phyloP scores from a whole-genome alignment of 2,797 vertebrate genomes.

The Masticophis lateralis region DNA sequence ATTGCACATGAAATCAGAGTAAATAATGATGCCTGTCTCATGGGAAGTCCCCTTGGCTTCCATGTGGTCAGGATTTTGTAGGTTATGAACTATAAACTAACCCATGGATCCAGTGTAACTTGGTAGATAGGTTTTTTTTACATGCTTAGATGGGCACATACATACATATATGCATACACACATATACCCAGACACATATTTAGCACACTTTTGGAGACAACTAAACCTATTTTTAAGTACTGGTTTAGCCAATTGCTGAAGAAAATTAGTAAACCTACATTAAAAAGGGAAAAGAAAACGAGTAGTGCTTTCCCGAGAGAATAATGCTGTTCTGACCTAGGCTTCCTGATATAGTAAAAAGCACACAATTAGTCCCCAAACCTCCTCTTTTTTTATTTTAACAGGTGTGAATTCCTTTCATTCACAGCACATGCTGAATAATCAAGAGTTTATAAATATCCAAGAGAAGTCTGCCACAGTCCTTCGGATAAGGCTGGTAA shows the following conservation, averaged over 20 bases:
- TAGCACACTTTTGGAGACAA: neutral
- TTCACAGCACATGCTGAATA: too few relatives aligned
- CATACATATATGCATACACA: neutral
- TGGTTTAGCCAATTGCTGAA: neutral
- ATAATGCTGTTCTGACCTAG: neutral
- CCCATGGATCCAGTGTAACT: neutral
- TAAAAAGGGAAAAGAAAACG: neutral
- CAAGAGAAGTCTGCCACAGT: too few relatives aligned
- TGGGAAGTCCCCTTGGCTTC: neutral
- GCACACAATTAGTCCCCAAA: too few relatives aligned
- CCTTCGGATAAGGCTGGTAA: too few relatives aligned
- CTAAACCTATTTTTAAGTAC: neutral
- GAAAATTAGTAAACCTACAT: neutral
- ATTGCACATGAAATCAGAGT: neutral
- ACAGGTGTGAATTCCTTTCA: too few relatives aligned
- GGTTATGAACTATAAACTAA: neutral
- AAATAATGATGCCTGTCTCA: neutral
- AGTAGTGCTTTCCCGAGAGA: neutral
- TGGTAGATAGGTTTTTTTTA: neutral
- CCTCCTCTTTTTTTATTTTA: too few relatives aligned
- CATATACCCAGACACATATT: neutral
- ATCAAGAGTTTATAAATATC: too few relatives aligned
- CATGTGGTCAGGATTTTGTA: neutral
- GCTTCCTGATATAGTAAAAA: too few relatives aligned
- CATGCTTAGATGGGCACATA: neutral